Conservation (phyloP, 2,113 vertebrate genomes). For the Stomatorhinus ivindoensis region DNA sequence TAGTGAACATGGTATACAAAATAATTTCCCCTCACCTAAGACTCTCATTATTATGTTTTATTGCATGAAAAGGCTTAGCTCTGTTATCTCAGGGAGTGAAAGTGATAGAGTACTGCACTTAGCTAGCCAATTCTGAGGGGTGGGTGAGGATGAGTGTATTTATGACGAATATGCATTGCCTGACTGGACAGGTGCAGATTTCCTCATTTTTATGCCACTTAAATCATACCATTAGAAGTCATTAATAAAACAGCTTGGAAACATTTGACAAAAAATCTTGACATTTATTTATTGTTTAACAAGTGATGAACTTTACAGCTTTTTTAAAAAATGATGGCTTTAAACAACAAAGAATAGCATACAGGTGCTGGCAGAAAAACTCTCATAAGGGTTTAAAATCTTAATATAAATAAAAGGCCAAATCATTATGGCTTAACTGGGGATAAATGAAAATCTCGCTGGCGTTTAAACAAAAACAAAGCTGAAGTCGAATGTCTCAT, state of each 20-base stretch:
- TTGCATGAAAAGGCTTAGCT: constrained; percentile 56
- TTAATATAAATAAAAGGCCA: constrained; percentile 99
- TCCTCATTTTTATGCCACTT: neutral
- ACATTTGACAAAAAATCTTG: constrained; percentile 86
- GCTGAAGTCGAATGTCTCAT: constrained; percentile 64
- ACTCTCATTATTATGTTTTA: constrained; percentile 51
- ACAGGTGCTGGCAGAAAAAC: constrained; percentile 84
- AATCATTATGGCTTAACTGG: constrained; percentile 79
- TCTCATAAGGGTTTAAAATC: constrained; percentile 63
- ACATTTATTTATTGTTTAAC: constrained; percentile 99
- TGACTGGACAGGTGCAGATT: constrained; percentile 42
- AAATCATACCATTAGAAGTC: constrained; percentile 44
- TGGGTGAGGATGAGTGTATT: neutral
- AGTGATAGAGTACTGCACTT: constrained; percentile 39
- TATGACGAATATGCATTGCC: constrained; percentile 41
- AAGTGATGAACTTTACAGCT: constrained; percentile 99
- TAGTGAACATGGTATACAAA: constrained; percentile 55
- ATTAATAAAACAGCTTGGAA: constrained; percentile 54
- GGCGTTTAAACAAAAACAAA: constrained; percentile 53
- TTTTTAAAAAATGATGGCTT: constrained; percentile 80
- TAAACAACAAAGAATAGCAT: constrained; percentile 84
- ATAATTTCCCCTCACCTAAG: constrained; percentile 59
- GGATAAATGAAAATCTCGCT: constrained; percentile 73
- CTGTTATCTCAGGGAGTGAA: constrained; percentile 45
- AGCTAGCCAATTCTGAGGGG: constrained; percentile 34